These are phyloP conservation scores for Anser cygnoides DNA, from an alignment of 2,113 vertebrate species.

Conservation along the genomic window DNA sequence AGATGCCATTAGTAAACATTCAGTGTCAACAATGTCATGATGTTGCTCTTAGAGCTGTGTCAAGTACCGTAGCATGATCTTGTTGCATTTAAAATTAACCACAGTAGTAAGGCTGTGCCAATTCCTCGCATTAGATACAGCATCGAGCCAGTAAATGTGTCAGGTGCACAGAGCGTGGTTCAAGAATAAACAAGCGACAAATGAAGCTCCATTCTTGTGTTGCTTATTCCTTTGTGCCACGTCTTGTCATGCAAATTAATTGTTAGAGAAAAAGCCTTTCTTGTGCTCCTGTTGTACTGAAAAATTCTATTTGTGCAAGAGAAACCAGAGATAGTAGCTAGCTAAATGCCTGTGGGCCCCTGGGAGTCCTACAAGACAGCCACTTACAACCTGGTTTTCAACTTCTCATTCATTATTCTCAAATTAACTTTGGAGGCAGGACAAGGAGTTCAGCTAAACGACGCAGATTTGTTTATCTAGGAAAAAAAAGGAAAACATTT, in stretches of 20 bases:
- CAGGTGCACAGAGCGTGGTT: constrained; percentile 11
- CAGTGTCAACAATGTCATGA: constrained; percentile 42
- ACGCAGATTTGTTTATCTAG: not conserved
- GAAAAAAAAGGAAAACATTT: not conserved
- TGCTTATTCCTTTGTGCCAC: not conserved
- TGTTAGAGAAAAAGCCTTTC: not conserved
- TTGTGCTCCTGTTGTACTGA: not conserved
- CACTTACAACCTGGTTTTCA: not conserved
- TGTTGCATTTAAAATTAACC: constrained; percentile 61
- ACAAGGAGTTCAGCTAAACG: not conserved
- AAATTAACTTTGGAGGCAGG: not conserved
- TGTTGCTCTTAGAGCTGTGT: constrained; percentile 50
- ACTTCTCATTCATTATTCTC: not conserved
- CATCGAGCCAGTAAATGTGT: not conserved
- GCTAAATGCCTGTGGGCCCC: not conserved
- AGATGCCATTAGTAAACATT: constrained; percentile 32
- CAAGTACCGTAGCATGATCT: constrained; percentile 1
- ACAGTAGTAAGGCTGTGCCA: constrained; percentile 24
- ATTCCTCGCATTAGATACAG: constrained; percentile 10
- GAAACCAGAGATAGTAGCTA: not conserved
- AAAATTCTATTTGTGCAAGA: not conserved
- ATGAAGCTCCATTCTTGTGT: not conserved
- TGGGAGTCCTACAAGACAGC: not conserved
- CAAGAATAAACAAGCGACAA: constrained; percentile 17
- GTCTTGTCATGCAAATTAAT: constrained; percentile 18